Conservation (phyloP, 2,888 invertebrate species). For the Cristatella mucedo region DNA sequence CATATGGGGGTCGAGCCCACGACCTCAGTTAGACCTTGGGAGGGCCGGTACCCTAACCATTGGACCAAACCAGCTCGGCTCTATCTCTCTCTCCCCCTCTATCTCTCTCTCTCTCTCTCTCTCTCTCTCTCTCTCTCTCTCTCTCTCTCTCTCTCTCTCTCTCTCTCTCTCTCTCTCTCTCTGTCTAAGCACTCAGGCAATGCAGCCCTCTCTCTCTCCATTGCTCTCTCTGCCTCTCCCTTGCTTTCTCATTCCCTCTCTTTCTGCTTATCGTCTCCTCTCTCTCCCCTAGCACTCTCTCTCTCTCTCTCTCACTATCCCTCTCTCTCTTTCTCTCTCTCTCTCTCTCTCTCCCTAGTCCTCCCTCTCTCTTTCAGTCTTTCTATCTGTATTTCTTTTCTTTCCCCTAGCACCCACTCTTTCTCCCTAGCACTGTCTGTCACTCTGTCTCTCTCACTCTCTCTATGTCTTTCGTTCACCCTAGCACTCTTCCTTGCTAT, state of each 20-base stretch:
- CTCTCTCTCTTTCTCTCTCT: conserved; percentile 10
- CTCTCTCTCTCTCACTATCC: neutral
- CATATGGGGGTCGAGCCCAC: no score
- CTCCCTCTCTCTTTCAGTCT: conserved; percentile 11
- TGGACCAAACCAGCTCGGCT: no score
- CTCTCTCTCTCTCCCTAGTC: conserved; percentile 10
- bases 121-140: no score
- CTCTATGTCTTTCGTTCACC: conserved; percentile 1
- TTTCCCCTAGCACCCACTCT: neutral
- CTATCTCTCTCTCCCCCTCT: no score
- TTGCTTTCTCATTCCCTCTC: neutral
- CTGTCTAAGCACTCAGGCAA: no score
- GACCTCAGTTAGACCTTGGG: no score
- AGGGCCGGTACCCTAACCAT: no score
- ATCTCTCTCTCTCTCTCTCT: no score
- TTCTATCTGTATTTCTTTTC: conserved; percentile 9
- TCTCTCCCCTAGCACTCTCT: neutral
- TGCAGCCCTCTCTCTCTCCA: neutral
- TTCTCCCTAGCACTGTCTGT: neutral
- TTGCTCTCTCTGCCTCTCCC: neutral
- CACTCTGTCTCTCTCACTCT: neutral
- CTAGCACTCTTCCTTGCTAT: conserved; percentile 2
- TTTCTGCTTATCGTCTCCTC: neutral
- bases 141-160: no score
- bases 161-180: no score